Evolutionary conservation across 1,140 invertebrate genomes (phyloP), one percentile per base, ranked within the genome.

Genomic region (Nebria ingens): DNA sequence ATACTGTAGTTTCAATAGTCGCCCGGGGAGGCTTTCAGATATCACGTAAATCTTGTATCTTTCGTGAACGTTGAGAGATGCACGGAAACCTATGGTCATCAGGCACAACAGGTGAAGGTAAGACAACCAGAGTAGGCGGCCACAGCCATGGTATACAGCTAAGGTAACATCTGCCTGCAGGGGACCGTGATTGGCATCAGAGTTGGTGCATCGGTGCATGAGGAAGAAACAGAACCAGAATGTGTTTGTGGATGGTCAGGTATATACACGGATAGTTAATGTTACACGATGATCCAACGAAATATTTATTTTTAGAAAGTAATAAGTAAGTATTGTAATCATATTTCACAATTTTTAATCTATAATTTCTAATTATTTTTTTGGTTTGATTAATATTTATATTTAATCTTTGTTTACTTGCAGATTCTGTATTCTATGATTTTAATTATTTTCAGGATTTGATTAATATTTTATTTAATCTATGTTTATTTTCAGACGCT

Each of bases 151-250:
- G n/a, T n/a, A n/a, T n/a, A n/a, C n/a, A n/a, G n/a, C n/a, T n/a
- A 45, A 45, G 40, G 40, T 45, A 45, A 45, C 40, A 45, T 45
- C 40, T 45, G 40, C 40, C 40, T 45, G 40, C 40, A 17, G 40
- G 40, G 40, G 9, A 17, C 40, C 40, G 17, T 45, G 40, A 45
- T 45, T 45, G 40, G 40, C 9, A 45, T 45, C 40, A 4, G 3
- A 34, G 25, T 34, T 6, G 17, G 40, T 12, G 40, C 40, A 45
- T 12, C 40, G 17, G 40, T 45, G 40, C 15, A 11, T 17, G 40
- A 13, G 4, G 25, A 4, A 29, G 25, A 34, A 6, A 34, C 25
- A 34, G 25, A 34, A 6, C 6, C 25, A 34, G n/a, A 34, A n/a
- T n/a, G n/a, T n/a, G n/a, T n/a, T n/a, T n/a, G n/a, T n/a, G n/a